Conservation (phyloP, 2,888 invertebrate species). For the Epirrita christyi region DNA sequence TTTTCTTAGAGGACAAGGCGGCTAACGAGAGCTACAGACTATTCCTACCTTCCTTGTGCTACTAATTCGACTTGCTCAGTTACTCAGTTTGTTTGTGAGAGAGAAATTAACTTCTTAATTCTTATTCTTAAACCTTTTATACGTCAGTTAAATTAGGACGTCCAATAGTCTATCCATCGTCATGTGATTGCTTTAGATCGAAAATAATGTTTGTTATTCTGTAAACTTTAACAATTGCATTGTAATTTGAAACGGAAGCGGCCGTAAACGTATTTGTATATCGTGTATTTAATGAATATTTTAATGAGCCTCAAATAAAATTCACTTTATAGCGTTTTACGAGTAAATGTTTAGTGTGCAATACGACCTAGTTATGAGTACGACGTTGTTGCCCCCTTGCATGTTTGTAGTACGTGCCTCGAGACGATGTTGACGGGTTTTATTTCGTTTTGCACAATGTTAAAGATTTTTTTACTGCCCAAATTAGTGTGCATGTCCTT, state of each 20-base stretch:
- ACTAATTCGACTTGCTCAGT: too few relatives aligned
- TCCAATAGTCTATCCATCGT: too few relatives aligned
- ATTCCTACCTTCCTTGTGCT: too few relatives aligned
- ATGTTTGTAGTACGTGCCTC: constrained; percentile 34
- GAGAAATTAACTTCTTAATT: too few relatives aligned
- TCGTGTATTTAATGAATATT: constrained; percentile 48
- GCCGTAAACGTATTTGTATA: constrained; percentile 56
- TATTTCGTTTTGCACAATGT: constrained; percentile 17
- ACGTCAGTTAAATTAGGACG: too few relatives aligned
- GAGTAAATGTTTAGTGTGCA: constrained; percentile 25
- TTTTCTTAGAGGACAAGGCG: too few relatives aligned
- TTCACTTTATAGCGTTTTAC: constrained; percentile 40
- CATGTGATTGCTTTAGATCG: too few relatives aligned
- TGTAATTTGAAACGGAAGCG: constrained; percentile 47
- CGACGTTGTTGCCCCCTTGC: constrained; percentile 25
- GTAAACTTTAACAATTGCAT: constrained; percentile 23
- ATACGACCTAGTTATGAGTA: constrained; percentile 33
- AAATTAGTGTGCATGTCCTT: background rate
- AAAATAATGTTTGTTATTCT: background rate
- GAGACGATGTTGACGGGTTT: constrained; percentile 20
- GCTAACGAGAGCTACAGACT: too few relatives aligned
- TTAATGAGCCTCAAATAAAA: constrained; percentile 57
- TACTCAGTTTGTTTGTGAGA: too few relatives aligned
- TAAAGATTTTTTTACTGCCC: background rate
- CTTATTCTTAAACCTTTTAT: too few relatives aligned